phyloP scores from a whole-genome alignment of 2,888 invertebrate genomes.

The Latheticus oryzae region DNA sequence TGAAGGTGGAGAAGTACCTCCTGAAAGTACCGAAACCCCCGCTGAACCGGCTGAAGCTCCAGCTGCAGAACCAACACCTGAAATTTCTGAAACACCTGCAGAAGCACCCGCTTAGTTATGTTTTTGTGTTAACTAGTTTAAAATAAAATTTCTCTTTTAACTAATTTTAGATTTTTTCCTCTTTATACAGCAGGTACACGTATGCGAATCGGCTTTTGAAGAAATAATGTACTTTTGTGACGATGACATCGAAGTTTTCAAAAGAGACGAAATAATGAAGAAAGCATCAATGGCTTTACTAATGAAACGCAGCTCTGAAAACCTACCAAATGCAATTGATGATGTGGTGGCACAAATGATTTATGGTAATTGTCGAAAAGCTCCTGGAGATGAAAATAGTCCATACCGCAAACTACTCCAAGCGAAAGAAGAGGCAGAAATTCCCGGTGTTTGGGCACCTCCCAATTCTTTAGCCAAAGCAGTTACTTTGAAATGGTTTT shows the following conservation, averaged over 20 bases:
- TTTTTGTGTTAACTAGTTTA: slow-evolving; percentile 6
- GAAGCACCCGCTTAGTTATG: slow-evolving; percentile 2
- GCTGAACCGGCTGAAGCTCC: not conserved
- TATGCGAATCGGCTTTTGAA: slow-evolving; percentile 55
- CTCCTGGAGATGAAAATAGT: slow-evolving; percentile 58
- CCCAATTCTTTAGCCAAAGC: slow-evolving; percentile 61
- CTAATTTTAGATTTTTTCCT: not conserved
- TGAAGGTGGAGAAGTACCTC: slow-evolving; percentile 54
- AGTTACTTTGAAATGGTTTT: slow-evolving; percentile 62
- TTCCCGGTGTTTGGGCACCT: slow-evolving; percentile 65
- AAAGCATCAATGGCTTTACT: slow-evolving; percentile 51
- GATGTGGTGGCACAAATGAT: slow-evolving; percentile 58
- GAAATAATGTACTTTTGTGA: slow-evolving; percentile 60
- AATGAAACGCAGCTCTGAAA: slow-evolving; percentile 53
- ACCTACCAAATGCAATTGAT: slow-evolving; percentile 55
- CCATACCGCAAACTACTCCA: slow-evolving; percentile 50
- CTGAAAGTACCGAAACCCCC: slow-evolving; percentile 39
- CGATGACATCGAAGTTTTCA: slow-evolving; percentile 35
- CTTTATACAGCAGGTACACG: slow-evolving; percentile 26
- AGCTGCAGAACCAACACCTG: slow-evolving; percentile 1
- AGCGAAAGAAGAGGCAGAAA: slow-evolving; percentile 41
- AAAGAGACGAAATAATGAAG: slow-evolving; percentile 50
- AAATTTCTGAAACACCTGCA: slow-evolving; percentile 12
- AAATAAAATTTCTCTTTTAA: not conserved
- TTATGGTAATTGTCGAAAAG: slow-evolving; percentile 57